A percentile compares a stretch with the other conserved stretches of the same genome.
Conservation (phyloP, 2,113 vertebrate species). For the Phyllopteryx taeniolatus region DNA sequence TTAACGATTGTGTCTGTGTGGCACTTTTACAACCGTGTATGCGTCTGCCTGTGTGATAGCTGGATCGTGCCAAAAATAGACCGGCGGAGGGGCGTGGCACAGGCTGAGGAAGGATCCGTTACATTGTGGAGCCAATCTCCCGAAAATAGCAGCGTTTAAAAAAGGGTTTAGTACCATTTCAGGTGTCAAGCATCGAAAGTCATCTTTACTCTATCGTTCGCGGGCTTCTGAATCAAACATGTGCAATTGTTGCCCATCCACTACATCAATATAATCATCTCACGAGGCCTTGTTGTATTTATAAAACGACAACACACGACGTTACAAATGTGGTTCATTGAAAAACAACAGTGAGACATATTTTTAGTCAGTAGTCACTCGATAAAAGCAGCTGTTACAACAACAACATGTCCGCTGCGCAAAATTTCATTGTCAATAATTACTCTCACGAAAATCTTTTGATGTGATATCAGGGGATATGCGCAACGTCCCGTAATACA, state of each 20-base stretch:
- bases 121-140: neutral
- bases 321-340: neutral
- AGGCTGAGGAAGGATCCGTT: neutral
- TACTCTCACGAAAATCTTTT: slow-evolving; percentile 13
- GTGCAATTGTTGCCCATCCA: neutral
- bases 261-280: no score
- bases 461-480: slow-evolving; percentile 31
- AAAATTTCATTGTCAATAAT: slow-evolving; percentile 39
- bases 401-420: slow-evolving; percentile 13
- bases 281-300: neutral
- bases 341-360: neutral
- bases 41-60: neutral
- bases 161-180: neutral
- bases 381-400: neutral
- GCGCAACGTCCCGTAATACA: slow-evolving; percentile 26
- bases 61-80: neutral
- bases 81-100: neutral
- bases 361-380: neutral
- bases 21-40: neutral
- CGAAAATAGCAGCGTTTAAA: neutral
- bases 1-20: neutral
- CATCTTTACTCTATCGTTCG: neutral
- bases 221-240: neutral
- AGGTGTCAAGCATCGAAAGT: neutral
- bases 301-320: neutral